phyloP scores from a whole-genome alignment of 2,113 vertebrate genomes.

The Cynoglossus semilaevis region DNA sequence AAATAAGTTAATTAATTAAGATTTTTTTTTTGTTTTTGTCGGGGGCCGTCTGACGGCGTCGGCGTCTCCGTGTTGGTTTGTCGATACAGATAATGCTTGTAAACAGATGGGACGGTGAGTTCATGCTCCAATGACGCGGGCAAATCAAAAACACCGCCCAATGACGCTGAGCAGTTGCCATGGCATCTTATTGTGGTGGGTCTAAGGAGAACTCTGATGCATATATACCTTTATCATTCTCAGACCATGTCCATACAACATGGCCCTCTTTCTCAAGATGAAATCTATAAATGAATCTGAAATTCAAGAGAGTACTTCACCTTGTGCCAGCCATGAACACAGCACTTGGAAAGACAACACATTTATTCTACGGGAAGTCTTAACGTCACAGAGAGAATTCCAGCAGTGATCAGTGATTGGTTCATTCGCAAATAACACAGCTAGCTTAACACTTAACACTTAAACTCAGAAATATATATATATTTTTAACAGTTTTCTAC shows the following conservation, averaged over 20 bases:
- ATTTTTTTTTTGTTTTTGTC: constrained; percentile 13
- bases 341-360: constrained; percentile 73
- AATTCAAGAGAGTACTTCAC: constrained; percentile 81
- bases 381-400: constrained; percentile 67
- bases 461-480: no score
- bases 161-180: constrained; percentile 75
- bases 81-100: constrained; percentile 56
- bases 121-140: constrained; percentile 61
- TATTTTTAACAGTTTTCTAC: constrained; percentile 10
- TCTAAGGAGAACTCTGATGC: constrained; percentile 72
- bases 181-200: constrained; percentile 77
- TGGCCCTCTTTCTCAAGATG: constrained; percentile 80
- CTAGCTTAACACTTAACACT: no score
- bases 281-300: constrained; percentile 81
- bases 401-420: constrained; percentile 60
- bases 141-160: constrained; percentile 62
- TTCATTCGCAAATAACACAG: no score
- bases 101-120: constrained; percentile 59
- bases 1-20: no score
- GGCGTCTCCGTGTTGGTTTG: constrained; percentile 53
- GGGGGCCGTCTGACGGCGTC: constrained; percentile 56
- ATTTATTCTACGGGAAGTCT: constrained; percentile 62
- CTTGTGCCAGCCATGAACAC: constrained; percentile 76
- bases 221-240: constrained; percentile 81
- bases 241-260: constrained; percentile 81